Evolutionary conservation across 2,113 vertebrate genomes (phyloP).

Genomic region (Podiceps cristatus): DNA sequence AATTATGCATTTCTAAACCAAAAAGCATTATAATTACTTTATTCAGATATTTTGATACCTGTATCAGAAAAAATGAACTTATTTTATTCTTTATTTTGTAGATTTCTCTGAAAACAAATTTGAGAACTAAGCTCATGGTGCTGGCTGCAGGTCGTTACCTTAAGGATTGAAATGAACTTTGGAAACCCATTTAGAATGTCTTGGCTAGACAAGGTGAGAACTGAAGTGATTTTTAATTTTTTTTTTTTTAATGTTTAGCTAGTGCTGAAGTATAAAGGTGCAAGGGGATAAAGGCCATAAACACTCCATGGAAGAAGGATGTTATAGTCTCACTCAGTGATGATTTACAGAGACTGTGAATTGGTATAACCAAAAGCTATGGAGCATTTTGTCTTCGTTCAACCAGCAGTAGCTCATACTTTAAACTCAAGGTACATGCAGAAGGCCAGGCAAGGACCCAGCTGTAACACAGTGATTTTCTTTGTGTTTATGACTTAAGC

Average conservation of each 20-base stretch:
- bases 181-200: not conserved
- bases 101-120: not conserved
- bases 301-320: not conserved
- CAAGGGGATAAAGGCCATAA: not conserved
- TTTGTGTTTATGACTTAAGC: not conserved
- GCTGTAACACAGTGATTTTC: not conserved
- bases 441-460: not conserved
- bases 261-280: not conserved
- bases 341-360: not conserved
- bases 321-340: not conserved
- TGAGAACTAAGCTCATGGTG: not conserved
- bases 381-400: not conserved
- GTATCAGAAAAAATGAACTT: not conserved
- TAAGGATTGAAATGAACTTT: not conserved
- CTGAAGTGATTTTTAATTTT: not conserved
- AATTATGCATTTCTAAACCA: not conserved
- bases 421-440: accelerated
- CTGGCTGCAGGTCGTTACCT: not conserved
- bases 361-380: not conserved
- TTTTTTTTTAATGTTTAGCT: not conserved
- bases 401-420: not conserved
- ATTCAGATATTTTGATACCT: not conserved
- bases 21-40: not conserved
- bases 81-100: not conserved
- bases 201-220: not conserved